Conservation (phyloP, 2,888 invertebrate genomes). For the Scotopteryx bipunctaria region DNA sequence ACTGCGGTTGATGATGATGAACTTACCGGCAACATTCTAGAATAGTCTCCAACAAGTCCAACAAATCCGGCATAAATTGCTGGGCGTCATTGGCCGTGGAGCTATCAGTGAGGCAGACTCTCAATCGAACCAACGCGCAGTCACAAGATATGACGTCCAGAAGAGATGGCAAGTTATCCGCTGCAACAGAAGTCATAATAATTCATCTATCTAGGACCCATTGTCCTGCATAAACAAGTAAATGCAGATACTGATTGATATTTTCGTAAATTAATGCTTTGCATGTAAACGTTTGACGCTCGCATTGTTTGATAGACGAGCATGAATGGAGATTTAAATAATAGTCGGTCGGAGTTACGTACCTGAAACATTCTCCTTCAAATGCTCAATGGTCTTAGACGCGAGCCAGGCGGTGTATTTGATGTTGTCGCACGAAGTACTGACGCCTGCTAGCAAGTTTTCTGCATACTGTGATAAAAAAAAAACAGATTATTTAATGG, state of each 20-base stretch:
- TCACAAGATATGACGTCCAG: constrained; percentile 90
- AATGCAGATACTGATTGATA: too few species aligned
- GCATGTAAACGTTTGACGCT: too few species aligned
- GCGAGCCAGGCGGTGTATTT: constrained; percentile 78
- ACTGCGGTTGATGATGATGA: too few species aligned
- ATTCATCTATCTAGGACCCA: too few species aligned
- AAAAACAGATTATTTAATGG: too few species aligned
- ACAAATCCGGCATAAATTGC: constrained; percentile 86
- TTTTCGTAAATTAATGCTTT: too few species aligned
- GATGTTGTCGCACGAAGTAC: constrained; percentile 86
- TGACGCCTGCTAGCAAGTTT: constrained; percentile 87
- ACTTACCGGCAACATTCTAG: constrained; percentile 84
- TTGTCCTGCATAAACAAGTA: too few species aligned
- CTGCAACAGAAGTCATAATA: constrained; percentile 45
- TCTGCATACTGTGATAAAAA: constrained; percentile 83
- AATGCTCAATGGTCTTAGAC: constrained; percentile 73
- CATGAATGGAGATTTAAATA: too few species aligned
- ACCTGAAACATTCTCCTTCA: constrained; percentile 72
- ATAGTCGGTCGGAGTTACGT: too few species aligned
- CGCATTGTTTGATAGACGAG: too few species aligned
- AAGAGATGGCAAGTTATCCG: constrained; percentile 85
- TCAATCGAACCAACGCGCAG: constrained; percentile 89
- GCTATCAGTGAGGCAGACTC: constrained; percentile 81
- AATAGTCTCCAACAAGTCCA: constrained; percentile 85
- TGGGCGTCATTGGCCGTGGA: constrained; percentile 75